Percentiles rank a stretch among this genome's conserved stretches.
These are phyloP conservation scores for Rhizoglyphus robini DNA, from an alignment of 1,140 invertebrate genomes.

Conservation along the genomic window DNA sequence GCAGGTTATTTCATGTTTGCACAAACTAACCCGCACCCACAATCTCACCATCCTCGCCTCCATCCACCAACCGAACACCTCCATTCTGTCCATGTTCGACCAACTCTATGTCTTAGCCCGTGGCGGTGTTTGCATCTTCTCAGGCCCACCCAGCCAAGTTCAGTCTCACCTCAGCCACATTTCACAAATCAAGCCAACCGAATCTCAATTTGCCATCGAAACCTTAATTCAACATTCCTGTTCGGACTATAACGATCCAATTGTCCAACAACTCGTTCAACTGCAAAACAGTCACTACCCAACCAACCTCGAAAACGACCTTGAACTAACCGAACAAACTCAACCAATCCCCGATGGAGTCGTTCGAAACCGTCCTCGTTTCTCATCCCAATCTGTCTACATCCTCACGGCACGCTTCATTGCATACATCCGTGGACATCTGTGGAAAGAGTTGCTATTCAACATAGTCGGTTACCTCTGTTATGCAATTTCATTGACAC, in stretches of 20 bases:
- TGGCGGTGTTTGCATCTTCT: constrained; percentile 12
- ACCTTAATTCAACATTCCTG: neutral
- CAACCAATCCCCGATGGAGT: neutral
- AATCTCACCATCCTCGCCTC: neutral
- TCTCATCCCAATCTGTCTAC: neutral
- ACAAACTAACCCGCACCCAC: constrained; percentile 31
- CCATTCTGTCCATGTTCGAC: constrained; percentile 9
- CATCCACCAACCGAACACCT: constrained; percentile 17
- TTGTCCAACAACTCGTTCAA: neutral
- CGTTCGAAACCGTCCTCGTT: neutral
- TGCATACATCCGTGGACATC: neutral
- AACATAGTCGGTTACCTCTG: neutral
- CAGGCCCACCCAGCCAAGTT: neutral
- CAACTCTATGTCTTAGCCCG: constrained; percentile 16
- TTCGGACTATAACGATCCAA: neutral
- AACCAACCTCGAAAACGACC: neutral
- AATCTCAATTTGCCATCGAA: neutral
- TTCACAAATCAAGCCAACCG: neutral
- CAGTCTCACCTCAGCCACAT: neutral
- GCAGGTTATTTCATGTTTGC: constrained; percentile 57
- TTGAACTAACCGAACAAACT: neutral
- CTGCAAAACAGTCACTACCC: neutral
- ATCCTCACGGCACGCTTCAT: neutral
- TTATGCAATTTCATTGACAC: neutral
- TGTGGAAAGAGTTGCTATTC: neutral